Percentiles rank a stretch among this genome's conserved stretches.
phyloP scores from a whole-genome alignment of 1,140 invertebrate species.

The Leptinotarsa defecta region DNA sequence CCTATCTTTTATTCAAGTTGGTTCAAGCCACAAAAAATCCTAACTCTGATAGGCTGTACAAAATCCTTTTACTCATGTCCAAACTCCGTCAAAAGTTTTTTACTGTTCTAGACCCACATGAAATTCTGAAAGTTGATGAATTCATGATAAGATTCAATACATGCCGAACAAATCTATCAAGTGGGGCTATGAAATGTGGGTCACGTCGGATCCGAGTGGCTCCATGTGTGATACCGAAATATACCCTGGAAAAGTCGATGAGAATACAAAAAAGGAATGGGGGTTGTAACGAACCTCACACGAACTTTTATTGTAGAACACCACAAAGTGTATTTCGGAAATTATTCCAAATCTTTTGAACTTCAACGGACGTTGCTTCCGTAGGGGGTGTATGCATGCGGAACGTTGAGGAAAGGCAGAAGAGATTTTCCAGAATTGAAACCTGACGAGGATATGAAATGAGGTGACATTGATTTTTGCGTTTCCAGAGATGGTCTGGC shows the following conservation, averaged over 20 bases:
- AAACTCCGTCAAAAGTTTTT: too few relatives aligned
- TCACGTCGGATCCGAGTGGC: conserved; percentile 38
- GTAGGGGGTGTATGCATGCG: not conserved
- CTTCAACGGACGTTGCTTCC: not conserved
- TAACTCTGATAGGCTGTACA: too few relatives aligned
- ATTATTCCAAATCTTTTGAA: conserved; percentile 47
- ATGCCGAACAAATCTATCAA: conserved; percentile 52
- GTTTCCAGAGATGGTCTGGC: too few relatives aligned
- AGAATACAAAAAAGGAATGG: conserved; percentile 39
- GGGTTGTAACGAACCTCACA: conserved; percentile 51
- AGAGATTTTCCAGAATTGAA: not conserved
- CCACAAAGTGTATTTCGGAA: conserved; percentile 45
- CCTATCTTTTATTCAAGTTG: too few relatives aligned
- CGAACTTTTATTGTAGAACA: conserved; percentile 28
- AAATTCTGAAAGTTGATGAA: too few relatives aligned
- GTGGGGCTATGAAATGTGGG: conserved; percentile 55
- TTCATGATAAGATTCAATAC: not conserved
- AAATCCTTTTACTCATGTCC: too few relatives aligned
- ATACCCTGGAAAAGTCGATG: conserved; percentile 28
- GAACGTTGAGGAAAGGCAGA: not conserved
- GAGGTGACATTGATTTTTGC: too few relatives aligned
- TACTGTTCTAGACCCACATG: too few relatives aligned
- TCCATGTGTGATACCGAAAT: conserved; percentile 49
- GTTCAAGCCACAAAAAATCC: too few relatives aligned
- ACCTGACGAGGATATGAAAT: too few relatives aligned